Evolutionary conservation across 1,140 invertebrate genomes (phyloP), one percentile per base, ranked within the genome.

Genomic region (Macrocentrus cingulum): DNA sequence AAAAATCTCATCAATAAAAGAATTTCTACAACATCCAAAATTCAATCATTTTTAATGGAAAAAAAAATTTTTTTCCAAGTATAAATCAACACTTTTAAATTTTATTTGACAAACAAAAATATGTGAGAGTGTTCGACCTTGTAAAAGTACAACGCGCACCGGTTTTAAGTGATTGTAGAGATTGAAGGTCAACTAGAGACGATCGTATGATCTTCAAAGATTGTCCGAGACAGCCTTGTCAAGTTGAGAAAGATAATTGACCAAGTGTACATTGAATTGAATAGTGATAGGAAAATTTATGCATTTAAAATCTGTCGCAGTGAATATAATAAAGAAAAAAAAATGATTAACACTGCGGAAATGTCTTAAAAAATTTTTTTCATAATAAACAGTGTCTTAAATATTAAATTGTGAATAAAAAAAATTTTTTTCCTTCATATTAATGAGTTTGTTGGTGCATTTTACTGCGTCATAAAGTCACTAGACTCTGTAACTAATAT

Each of bases 131-230:
- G 53, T 19, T 25, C 36, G 42, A 56, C 53, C 41, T 56, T 29
- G 42, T 51, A 19, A 19, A 18, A 2, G 13, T 23, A 16, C 32
- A 32, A 19, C 45, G 54, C 45, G 18, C 18, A 11, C 20, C 44
- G 45, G 9, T 48, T 32, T 56, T 20, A 56, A 48, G 29, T 37
- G 42, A 34, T 25, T 55, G 23, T 37, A 20, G 39, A 55, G 39
- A 39, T 19, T 55, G 39, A 55, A 34, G 32, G 49, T 51, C 34
- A 39, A 20, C 49, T 51, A 36, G n/a, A 11, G 25, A 39, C 18
- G 25, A 55, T 44, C 42, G 19, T 18, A 34, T 55, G 15, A 46
- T 55, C 36, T n/a, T 19, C 8, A 44, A 13, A 19, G 25, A n/a
- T 25, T 16, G 46, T 7, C 13, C 22, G 32, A 25, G 46, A 49